Base-by-base conservation (phyloP, 2,888 invertebrate genomes). In the Hedya salicella region DNA sequence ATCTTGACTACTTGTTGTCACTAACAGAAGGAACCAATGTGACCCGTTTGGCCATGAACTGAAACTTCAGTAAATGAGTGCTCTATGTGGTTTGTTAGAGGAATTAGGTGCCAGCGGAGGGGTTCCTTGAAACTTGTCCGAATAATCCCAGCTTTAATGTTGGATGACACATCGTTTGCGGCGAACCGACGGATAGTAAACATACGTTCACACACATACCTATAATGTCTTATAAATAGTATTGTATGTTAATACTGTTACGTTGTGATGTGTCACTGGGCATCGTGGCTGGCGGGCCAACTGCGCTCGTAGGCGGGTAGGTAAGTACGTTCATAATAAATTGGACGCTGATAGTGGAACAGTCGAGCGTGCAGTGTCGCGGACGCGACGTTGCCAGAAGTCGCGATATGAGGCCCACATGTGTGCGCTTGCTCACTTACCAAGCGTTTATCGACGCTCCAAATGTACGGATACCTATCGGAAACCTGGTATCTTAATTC, bases 141-240 rank as follows among this genome's bases (percentile, higher is more conserved):
- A 85, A 87, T 86, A 87, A 85, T 83, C 84, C 82, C 80, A 84
- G 83, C 85, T 85, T 84, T 80, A 86, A 87, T 83, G 84, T 81
- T 79, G 82, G 84, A 86, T 91, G 90, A 91, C 90, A 90, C 91
- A 90, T 86, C 86, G 83, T 80, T 86, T 81, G 89, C 6, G 82
- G 84, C 81, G 84, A 83, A 80, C 83, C 84, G 82, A 73, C 81
- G 78, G 79, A 88, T 90, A 89, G 91, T 91, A 91, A 91, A 91
- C 89, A 87, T 77, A 81, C 82, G 82, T 79, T 78, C 85, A 87
- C 85, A 87, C 85, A 81, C 85, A 82, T 82, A 81, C 85, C 82
- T 82, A 83, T 79, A 81, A 79, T 79, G 80, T 82, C 75, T 77
- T 88, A 90, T 88, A 87, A 89, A 89, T 89, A 89, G 89, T 85